Conservation (phyloP, 2,888 invertebrate species). For the Standfussiana lucernea region DNA sequence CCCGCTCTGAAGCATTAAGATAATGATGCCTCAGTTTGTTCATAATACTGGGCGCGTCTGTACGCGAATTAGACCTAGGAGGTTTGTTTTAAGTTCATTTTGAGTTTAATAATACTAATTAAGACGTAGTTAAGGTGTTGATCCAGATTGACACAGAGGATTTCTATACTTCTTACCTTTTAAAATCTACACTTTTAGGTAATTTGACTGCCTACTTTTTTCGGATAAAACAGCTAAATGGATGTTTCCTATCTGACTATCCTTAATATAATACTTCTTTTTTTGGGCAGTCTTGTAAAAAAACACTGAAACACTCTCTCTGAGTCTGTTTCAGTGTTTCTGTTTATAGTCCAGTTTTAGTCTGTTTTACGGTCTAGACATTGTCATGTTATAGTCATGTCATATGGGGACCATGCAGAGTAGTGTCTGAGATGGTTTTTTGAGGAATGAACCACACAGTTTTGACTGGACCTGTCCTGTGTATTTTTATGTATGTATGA, state of each 20-base stretch:
- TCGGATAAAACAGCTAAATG: too few species aligned
- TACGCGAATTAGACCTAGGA: constrained; percentile 58
- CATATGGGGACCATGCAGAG: too few species aligned
- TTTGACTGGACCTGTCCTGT: neutral
- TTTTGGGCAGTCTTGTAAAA: too few species aligned
- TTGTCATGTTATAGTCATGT: too few species aligned
- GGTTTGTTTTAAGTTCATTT: constrained; percentile 42
- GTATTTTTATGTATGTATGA: neutral
- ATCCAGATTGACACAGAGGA: too few species aligned
- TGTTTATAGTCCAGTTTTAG: too few species aligned
- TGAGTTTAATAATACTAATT: constrained; percentile 25
- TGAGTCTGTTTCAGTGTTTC: too few species aligned
- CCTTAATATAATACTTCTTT: neutral
- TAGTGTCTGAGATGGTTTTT: neutral
- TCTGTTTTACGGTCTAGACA: too few species aligned
- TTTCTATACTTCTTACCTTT: neutral
- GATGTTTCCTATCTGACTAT: neutral
- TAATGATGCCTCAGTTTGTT: constrained; percentile 72
- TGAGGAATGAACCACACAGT: neutral
- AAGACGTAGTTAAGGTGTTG: constrained; percentile 19
- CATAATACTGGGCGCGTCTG: constrained; percentile 56
- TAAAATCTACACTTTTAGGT: neutral
- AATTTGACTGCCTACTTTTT: neutral
- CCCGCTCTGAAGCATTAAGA: constrained; percentile 72
- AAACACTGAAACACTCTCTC: neutral